These are phyloP conservation scores for Cactoblastis cactorum DNA, from an alignment of 2,888 invertebrate genomes.

Conservation along the genomic window DNA sequence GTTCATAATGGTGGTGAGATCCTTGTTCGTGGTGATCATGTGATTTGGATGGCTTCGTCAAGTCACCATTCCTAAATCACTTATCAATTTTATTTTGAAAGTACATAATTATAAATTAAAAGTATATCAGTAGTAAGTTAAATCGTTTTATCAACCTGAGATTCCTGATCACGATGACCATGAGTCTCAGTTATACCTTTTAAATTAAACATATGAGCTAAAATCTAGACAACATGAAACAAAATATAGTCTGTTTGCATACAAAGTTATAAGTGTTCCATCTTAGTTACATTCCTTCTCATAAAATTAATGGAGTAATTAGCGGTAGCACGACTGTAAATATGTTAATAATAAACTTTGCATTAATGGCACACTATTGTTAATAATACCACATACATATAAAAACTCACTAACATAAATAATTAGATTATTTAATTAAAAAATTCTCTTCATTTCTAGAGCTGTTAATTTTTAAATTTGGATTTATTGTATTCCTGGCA, in stretches of 20 bases:
- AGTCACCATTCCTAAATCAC: conserved; percentile 27
- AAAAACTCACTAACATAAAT: no score
- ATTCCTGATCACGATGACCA: no score
- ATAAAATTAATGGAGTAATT: background rate
- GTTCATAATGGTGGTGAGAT: conserved; percentile 46
- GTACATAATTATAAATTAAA: background rate
- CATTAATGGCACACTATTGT: background rate
- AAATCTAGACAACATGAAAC: no score
- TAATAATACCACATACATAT: no score
- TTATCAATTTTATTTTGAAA: conserved; percentile 11
- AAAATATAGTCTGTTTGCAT: background rate
- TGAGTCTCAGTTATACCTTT: no score
- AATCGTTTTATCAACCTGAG: no score
- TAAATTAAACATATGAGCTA: no score
- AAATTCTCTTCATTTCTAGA: no score
- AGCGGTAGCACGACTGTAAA: background rate
- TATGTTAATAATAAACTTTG: background rate
- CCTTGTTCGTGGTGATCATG: conserved; percentile 37
- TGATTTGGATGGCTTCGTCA: conserved; percentile 18
- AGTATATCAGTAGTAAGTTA: no score
- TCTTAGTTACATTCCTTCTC: background rate
- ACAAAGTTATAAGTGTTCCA: background rate
- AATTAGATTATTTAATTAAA: no score
- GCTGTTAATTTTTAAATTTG: no score
- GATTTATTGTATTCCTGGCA: no score